Evolutionary conservation across 2,797 vertebrate species (phyloP).

Genomic region (Squalus acanthias): DNA sequence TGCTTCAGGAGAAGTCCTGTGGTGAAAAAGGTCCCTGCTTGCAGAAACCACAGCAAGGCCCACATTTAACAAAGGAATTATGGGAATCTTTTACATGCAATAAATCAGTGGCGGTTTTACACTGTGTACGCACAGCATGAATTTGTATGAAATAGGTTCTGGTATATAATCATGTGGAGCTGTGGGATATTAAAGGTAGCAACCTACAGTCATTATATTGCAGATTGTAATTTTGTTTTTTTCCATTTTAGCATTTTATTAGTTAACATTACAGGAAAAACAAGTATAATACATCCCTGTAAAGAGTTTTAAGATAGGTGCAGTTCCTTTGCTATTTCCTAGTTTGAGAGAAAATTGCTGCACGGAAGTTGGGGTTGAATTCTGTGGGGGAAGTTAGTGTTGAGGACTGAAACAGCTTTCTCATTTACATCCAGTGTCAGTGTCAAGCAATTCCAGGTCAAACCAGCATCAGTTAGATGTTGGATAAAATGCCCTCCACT

Average conservation of each 20-base stretch:
- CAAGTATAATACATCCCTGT: neutral
- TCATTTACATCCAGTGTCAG: neutral
- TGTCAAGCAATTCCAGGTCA: neutral
- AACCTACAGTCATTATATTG: neutral
- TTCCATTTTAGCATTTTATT: neutral
- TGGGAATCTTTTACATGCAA: neutral
- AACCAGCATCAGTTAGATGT: neutral
- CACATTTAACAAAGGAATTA: neutral
- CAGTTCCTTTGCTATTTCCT: neutral
- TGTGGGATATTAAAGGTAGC: neutral
- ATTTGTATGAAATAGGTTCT: neutral
- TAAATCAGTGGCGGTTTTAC: neutral
- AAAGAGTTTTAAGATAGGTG: neutral
- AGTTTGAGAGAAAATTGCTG: neutral
- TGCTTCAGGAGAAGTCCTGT: too few relatives aligned
- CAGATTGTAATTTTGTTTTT: neutral
- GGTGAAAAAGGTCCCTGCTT: neutral
- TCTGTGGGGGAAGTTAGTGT: neutral
- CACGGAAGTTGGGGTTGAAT: neutral
- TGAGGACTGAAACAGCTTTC: neutral
- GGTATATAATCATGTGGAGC: neutral
- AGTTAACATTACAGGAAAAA: neutral
- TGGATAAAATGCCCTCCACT: neutral
- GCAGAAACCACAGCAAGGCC: neutral
- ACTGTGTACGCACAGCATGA: neutral